Base-by-base conservation (phyloP, 2,113 vertebrate species). In the Trinectes maculatus region DNA sequence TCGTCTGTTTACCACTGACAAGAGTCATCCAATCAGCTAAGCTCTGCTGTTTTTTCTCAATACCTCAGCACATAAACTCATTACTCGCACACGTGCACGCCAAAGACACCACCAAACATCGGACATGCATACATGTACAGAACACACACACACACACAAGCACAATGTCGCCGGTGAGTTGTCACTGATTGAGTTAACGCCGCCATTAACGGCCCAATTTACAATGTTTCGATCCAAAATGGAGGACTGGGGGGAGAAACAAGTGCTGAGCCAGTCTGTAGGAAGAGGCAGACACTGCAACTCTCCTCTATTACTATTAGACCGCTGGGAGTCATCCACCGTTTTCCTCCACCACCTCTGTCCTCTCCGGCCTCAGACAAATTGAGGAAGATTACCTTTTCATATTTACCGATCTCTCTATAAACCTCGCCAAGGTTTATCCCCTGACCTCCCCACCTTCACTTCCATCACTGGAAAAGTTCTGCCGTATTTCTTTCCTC, bases 161-260 rank as follows among this genome's bases (percentile, higher is more conserved):
- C 63, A 29, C 47, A 18, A 9, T 8, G 42, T 81, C 79, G 80
- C 77, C 76, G 37, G 78, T 47, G 76, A 85, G 74, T 82, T 56
- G 22, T 42, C 82, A 21, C 53, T 85, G 85, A 91, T 89, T 87
- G 85, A 88, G 87, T 86, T 89, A 84, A 80, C 57, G 54, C 55
- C 25, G 37, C 87, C 88, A 87, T 89, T 89, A 87, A 84, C 64
- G 15, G 57, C 40, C 62, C 43, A 29, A 25, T 86, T 89, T 87
- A 88, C 74, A 43, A 49, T 13, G 68, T 77, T 90, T 88, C 83
- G 68, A 88, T 88, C 85, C 77, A 71, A 85, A 85, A 77, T 66
- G 85, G 79, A 71, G 71, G 85, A 73, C 16, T 54, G 52, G 69
- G 69, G 67, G 67, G 54, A 39, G 66, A 67, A 83, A 79, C 79